Evolutionary conservation across 2,113 vertebrate genomes (phyloP), one percentile per base, ranked within the genome.

Genomic region (Dipodomys stephensi): DNA sequence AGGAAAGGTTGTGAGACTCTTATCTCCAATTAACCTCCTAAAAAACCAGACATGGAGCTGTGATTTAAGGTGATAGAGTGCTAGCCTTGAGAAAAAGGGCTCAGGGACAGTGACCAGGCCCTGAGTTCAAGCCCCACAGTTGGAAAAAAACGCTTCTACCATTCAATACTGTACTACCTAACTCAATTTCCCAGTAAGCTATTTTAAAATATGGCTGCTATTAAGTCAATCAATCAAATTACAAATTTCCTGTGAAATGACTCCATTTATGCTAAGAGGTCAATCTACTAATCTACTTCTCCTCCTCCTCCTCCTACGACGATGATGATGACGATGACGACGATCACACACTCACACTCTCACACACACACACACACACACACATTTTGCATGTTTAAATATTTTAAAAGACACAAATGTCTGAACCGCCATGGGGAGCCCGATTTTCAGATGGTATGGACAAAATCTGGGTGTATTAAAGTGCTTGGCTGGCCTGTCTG

Each of bases 321-420:
- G 39, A 39, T 6, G 39, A 39, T 6, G 39, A 39, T 3, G 5
- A 39, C 39, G 39, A 39, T 6, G 39, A 39, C 39, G 5, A 39
- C 5, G 35, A 39, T 4, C 4, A 49, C 49, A 49, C 49, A 49
- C 49, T 11, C 49, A 49, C 49, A 49, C n/a, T n/a, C n/a, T n/a
- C 49, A 49, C 49, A 49, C 35, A 49, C 49, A 49, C 12, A 49
- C 49, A 49, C 49, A 49, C 49, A 49, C 49, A 49, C 32, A 71
- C 62, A 93, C 49, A 92, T 89, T 94, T 83, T 68, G 35, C 67
- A 65, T 93, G 53, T 83, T 97, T 92, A 92, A 95, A 94, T 95
- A 97, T 95, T 96, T 60, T 93, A 94, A 93, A 95, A 93, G 89
- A 76, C 60, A 68, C 57, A 93, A 90, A 95, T 44, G 76, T 88